These are phyloP conservation scores for Drosophila percnosoma DNA, from an alignment of 2,888 invertebrate species.

Conservation along the genomic window DNA sequence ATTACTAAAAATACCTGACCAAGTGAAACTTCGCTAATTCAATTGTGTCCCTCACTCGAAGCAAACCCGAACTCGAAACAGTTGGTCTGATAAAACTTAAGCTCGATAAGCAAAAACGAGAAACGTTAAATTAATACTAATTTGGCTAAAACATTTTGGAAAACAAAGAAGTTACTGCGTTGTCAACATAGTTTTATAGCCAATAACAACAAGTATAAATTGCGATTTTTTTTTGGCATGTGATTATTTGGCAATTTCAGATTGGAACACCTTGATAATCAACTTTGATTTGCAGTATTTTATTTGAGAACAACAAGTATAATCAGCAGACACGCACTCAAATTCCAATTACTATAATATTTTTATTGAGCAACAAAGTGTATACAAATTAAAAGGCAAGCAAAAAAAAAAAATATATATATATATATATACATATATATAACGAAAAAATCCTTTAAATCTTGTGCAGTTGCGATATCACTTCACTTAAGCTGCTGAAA, in stretches of 20 bases:
- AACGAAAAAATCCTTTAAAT: slow-evolving; percentile 1
- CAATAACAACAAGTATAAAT: background rate
- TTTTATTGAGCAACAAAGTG: slow-evolving; percentile 10
- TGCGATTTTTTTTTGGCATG: background rate
- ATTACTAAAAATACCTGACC: background rate
- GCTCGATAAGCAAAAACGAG: background rate
- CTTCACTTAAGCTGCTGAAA: slow-evolving; percentile 18
- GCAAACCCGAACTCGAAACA: background rate
- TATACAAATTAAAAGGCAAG: background rate
- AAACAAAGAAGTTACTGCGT: background rate
- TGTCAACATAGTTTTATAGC: background rate
- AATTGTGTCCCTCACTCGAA: background rate
- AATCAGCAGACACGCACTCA: slow-evolving; percentile 1
- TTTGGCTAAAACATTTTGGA: background rate
- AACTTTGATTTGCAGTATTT: background rate
- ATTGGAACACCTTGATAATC: background rate
- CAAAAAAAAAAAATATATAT: background rate
- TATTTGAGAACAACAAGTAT: background rate
- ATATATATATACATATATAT: no score
- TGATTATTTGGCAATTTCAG: background rate
- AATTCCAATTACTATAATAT: slow-evolving; percentile 6
- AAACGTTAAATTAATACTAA: background rate
- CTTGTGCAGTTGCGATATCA: background rate
- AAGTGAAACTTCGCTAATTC: background rate
- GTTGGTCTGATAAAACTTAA: background rate